Base-by-base conservation (phyloP, 2,797 vertebrate species). In the Hypotaenidia okinawae region DNA sequence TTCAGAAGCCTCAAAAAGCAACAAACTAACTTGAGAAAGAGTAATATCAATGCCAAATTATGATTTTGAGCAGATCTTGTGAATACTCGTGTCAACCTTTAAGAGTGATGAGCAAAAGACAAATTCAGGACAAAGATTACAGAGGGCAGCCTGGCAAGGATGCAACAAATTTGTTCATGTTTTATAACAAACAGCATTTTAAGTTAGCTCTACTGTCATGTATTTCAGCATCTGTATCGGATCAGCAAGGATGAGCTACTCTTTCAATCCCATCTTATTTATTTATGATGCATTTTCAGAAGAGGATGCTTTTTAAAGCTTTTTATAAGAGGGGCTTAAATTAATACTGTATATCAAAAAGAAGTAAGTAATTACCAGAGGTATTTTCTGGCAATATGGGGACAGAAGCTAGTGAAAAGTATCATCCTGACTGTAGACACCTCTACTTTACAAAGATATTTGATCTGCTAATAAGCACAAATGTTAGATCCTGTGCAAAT, bases 271-370 rank as follows among this genome's bases (percentile, higher is more conserved):
- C 33, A 54, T 85, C 86, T 94, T 95, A 93, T 30, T 90, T 92
- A 94, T 89, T 92, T 73, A 85, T 67, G 37, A 87, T 94, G 63
- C 47, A 79, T 95, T 95, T 96, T 91, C 67, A 22, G 78, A 91
- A 87, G 59, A 94, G 84, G 92, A 88, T 91, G 58, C 33, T 93
- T 84, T 93, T 77, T 84, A 94, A 90, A 92, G 89, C 90, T 90
- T 95, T 96, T 81, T 92, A 78, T 91, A 96, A 92, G 64, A 96
- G 76, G 63, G 95, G 85, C 75, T 93, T 95, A 95, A 89, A 93
- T 85, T 94, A 90, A 94, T 95, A 84, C 79, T 33, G 37, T 87
- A 0, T 64, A 90, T 92, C 1, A 0, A 67, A 91, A 89, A 91
- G 39, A 92, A 89, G 43, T 25, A 84, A 92, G 43, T 86, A 83